These are phyloP conservation scores for Anastrepha obliqua DNA, from an alignment of 1,140 invertebrate genomes.

Conservation along the genomic window DNA sequence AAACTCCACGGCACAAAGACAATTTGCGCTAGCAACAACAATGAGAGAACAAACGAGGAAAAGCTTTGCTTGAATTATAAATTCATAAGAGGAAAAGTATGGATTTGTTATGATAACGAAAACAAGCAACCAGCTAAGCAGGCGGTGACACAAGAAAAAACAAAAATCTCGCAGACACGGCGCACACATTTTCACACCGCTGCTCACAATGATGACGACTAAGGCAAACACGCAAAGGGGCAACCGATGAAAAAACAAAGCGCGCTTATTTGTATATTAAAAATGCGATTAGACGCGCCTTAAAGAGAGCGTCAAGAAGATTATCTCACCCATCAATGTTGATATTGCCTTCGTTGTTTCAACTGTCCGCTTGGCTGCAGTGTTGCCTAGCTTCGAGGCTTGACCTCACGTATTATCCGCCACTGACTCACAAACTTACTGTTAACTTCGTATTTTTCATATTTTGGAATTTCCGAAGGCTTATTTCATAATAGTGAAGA, in stretches of 20 bases:
- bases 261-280: constrained; percentile 69
- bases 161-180: constrained; percentile 18
- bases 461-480: no score
- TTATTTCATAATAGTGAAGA: no score
- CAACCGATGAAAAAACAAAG: constrained; percentile 26
- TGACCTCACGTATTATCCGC: neutral
- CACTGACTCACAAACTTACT: neutral
- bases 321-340: constrained; percentile 69
- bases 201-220: no score
- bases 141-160: neutral
- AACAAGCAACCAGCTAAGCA: constrained; percentile 59
- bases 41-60: constrained; percentile 37
- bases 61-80: constrained; percentile 64
- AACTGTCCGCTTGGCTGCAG: neutral
- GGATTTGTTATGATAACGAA: constrained; percentile 73
- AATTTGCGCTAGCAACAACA: neutral
- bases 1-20: no score
- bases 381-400: neutral
- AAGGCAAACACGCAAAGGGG: no score
- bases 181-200: neutral
- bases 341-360: constrained; percentile 18
- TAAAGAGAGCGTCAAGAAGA: constrained; percentile 74
- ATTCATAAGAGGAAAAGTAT: constrained; percentile 71
- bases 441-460: neutral
- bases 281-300: constrained; percentile 74